Evolutionary conservation across 2,888 invertebrate genomes (phyloP).

Genomic region (Odontomyia ornata): DNA sequence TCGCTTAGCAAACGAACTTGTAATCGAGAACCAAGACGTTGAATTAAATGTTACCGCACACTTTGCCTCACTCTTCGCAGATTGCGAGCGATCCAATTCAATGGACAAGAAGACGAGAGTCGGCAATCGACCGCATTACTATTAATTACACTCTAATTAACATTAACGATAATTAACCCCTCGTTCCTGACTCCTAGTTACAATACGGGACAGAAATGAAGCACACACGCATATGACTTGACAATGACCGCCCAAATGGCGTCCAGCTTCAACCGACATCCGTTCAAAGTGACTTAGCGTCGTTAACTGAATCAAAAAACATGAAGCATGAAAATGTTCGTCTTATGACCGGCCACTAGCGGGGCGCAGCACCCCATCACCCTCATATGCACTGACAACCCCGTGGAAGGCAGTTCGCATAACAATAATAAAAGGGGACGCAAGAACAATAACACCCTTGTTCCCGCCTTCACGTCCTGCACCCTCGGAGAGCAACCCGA

Average conservation of each 20-base stretch:
- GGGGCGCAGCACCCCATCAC: slow-evolving; percentile 29
- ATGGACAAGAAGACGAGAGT: neutral
- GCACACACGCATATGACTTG: slow-evolving; percentile 44
- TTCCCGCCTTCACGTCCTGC: slow-evolving; percentile 17
- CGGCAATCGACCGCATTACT: slow-evolving; percentile 4
- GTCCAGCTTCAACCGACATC: slow-evolving; percentile 49
- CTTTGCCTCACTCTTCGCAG: neutral
- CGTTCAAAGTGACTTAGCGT: slow-evolving; percentile 53
- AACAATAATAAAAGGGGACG: slow-evolving; percentile 19
- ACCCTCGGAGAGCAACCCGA: slow-evolving; percentile 4
- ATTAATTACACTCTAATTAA: slow-evolving; percentile 34
- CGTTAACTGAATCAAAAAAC: slow-evolving; percentile 50
- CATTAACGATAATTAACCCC: slow-evolving; percentile 37
- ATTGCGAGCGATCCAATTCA: neutral
- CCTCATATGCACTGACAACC: slow-evolving; percentile 11
- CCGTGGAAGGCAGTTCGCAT: neutral
- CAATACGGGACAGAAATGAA: slow-evolving; percentile 16
- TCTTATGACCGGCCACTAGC: slow-evolving; percentile 29
- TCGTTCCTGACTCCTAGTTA: neutral
- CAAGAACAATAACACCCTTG: slow-evolving; percentile 40
- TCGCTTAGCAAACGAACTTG: neutral
- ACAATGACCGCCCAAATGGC: slow-evolving; percentile 16
- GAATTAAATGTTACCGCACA: neutral
- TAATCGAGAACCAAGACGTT: neutral
- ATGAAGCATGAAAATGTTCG: slow-evolving; percentile 20